Percentiles rank a stretch among this genome's conserved stretches.
These are phyloP conservation scores for Hippocampus zosterae DNA, from an alignment of 2,113 vertebrate species.

Conservation along the genomic window DNA sequence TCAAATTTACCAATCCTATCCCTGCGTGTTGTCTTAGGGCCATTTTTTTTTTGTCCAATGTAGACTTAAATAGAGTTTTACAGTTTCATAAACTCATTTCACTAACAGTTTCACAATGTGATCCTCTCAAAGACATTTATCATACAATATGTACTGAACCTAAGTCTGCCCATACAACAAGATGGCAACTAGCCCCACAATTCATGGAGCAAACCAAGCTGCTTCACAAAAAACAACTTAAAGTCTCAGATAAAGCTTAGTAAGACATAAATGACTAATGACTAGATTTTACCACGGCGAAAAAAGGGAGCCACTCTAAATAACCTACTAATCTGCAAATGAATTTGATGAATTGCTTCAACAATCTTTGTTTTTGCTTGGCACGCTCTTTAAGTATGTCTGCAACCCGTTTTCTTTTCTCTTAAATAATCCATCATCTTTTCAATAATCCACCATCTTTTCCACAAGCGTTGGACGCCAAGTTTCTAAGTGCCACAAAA, in stretches of 20 bases:
- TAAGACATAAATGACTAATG: background rate
- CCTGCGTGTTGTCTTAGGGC: no score
- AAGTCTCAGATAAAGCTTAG: background rate
- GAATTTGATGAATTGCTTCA: background rate
- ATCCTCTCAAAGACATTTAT: background rate
- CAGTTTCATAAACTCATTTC: no score
- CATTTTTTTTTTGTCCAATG: no score
- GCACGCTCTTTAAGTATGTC: background rate
- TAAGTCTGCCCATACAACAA: background rate
- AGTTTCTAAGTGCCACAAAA: background rate
- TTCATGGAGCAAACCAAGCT: background rate
- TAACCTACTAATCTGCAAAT: background rate
- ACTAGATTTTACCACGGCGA: background rate
- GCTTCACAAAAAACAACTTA: background rate
- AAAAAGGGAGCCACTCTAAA: no score
- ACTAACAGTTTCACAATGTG: no score
- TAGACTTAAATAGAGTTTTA: no score
- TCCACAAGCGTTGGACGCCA: background rate
- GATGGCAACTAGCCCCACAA: background rate
- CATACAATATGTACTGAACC: background rate
- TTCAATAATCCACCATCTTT: no score
- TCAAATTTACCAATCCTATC: no score
- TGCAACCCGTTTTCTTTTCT: background rate
- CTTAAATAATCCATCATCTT: background rate
- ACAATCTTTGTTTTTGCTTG: background rate